Conservation (phyloP, 1,140 invertebrate genomes). For the Ladona fulva region DNA sequence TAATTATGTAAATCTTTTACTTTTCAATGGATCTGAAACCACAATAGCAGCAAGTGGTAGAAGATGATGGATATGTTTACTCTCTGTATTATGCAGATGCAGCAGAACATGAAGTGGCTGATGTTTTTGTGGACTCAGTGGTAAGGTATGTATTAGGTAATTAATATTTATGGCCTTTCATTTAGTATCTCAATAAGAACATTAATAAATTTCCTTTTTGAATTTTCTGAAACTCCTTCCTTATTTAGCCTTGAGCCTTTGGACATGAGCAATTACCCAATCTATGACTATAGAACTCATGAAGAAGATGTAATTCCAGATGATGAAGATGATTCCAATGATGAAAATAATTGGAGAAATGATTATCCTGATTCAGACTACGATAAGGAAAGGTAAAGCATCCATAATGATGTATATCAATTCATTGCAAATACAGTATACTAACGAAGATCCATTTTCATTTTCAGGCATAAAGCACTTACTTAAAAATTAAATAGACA, state of each 20-base stretch:
- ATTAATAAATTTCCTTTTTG: no score
- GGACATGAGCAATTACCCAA: neutral
- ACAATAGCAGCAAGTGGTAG: neutral
- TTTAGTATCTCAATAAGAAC: no score
- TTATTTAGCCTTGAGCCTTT: neutral
- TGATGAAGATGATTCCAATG: constrained; percentile 32
- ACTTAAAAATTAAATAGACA: no score
- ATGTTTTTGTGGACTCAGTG: neutral
- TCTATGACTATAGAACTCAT: constrained; percentile 1
- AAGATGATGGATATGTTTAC: neutral
- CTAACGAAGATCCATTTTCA: no score
- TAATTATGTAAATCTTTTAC: neutral
- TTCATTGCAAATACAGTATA: no score
- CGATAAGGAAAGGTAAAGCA: neutral
- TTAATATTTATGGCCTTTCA: neutral
- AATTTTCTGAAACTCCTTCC: neutral
- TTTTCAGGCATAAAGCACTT: no score
- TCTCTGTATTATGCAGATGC: neutral
- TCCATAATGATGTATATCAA: no score
- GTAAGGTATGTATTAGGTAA: neutral
- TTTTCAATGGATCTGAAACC: no score
- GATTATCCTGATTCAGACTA: constrained; percentile 32
- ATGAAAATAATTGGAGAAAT: constrained; percentile 32
- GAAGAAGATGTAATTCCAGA: constrained; percentile 15
- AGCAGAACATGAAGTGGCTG: neutral